Percentiles rank a stretch among this genome's conserved stretches.
phyloP scores from a whole-genome alignment of 2,113 vertebrate species.

The Gasterosteus nipponicus region DNA sequence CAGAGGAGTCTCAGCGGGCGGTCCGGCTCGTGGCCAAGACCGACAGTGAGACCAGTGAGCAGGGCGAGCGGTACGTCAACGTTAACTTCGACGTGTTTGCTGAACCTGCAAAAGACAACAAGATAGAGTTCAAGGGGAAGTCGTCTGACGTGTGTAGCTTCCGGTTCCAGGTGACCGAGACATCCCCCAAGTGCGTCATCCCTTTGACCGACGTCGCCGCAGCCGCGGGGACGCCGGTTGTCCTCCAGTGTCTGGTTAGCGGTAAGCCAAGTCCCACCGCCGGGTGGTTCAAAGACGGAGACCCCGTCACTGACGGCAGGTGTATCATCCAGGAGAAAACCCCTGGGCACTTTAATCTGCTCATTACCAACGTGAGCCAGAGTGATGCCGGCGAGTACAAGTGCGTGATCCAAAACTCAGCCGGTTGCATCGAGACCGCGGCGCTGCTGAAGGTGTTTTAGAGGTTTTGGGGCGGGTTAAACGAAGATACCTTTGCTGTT shows the following conservation, averaged over 20 bases:
- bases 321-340: conserved; percentile 88
- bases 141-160: conserved; percentile 88
- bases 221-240: conserved; percentile 84
- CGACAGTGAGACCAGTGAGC: conserved; percentile 78
- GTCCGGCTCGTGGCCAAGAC: conserved; percentile 83
- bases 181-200: conserved; percentile 87
- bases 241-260: conserved; percentile 90
- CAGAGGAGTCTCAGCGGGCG: conserved; percentile 82
- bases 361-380: conserved; percentile 84
- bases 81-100: conserved; percentile 87
- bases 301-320: conserved; percentile 81
- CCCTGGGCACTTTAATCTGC: conserved; percentile 87
- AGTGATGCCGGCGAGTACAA: conserved; percentile 91
- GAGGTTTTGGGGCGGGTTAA: conserved; percentile 27
- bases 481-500: background rate
- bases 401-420: conserved; percentile 88
- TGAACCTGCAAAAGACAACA: conserved; percentile 84
- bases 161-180: conserved; percentile 91
- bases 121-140: conserved; percentile 87
- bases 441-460: conserved; percentile 87
- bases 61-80: conserved; percentile 82
- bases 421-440: conserved; percentile 85
- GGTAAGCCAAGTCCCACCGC: conserved; percentile 87
- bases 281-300: conserved; percentile 90
- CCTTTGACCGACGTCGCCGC: conserved; percentile 85